Evolutionary conservation across 2,113 vertebrate genomes (phyloP), one percentile per base, ranked within the genome.

Genomic region (Neodontobutis hainanensis): DNA sequence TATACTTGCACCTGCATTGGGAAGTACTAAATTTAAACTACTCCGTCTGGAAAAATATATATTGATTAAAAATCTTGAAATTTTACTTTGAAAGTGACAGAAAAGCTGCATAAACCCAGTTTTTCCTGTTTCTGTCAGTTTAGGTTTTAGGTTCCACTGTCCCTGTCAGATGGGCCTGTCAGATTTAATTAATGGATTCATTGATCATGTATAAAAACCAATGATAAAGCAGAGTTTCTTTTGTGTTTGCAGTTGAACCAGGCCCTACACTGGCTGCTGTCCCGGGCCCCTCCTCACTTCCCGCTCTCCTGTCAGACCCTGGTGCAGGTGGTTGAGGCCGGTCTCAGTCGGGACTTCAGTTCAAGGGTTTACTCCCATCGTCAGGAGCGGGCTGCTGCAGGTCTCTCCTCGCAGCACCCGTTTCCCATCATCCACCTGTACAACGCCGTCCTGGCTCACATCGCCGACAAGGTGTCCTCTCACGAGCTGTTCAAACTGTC

Each of bases 251-350:
- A 99, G 97, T 81, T 99, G 2, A 92, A 69, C 1, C 78, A 72
- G 5, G 94, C 95, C 0, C 75, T 98, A 35, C 55, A 82, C 19
- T 99, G 97, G 95, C 92, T 99, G 53, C 64, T 94, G 7, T 85
- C 93, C 14, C 93, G 68, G 7, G 92, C 92, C 7, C 94, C 95
- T 0, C 56, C 76, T 0, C 71, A 87, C 50, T 64, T 89, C 8
- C 83, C 89, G 0, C 92, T 99, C 10, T 87, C 91, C 84, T 95
- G 94, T 61, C 94, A 94, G 81, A 94, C 94, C 6, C 91, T 99
- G 64, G 85, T 77, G 43, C 94, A 98, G 75, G 94, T 94, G 0
- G 66, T 98, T 0, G 97, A 99, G 72, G 80, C 92, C 36, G 92
- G 89, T 0, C 9, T 98, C 8, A 91, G 93, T 44, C 80, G 47